Conservation (phyloP, 2,113 vertebrate species). For the Takifugu flavidus region DNA sequence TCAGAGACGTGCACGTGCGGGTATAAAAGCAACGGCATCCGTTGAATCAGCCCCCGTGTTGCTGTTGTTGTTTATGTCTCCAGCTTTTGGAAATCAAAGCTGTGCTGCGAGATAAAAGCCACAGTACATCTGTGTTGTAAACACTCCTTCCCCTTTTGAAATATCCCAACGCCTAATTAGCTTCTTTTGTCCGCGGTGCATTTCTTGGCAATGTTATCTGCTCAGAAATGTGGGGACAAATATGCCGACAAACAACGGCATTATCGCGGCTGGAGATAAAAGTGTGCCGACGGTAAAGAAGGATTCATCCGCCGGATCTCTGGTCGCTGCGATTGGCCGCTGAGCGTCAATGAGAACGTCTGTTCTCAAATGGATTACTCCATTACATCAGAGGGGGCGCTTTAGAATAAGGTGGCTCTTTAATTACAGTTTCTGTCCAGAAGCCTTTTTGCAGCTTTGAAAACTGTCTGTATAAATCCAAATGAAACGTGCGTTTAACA, state of each 20-base stretch:
- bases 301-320: conserved; percentile 53
- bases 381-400: conserved; percentile 20
- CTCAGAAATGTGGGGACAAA: conserved; percentile 32
- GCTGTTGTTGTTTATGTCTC: conserved; percentile 18
- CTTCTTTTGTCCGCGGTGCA: conserved; percentile 26
- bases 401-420: conserved; percentile 19
- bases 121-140: conserved; percentile 17
- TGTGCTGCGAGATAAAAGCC: conserved; percentile 18
- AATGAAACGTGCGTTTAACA: too few relatives aligned
- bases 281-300: conserved; percentile 34
- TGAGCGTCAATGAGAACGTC: conserved; percentile 54
- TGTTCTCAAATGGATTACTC: conserved; percentile 26
- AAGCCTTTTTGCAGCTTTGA: too few relatives aligned
- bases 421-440: conserved; percentile 16
- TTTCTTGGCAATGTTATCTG: conserved; percentile 33
- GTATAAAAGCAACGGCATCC: conserved; percentile 31
- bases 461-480: too few relatives aligned
- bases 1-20: conserved; percentile 30
- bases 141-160: conserved; percentile 32
- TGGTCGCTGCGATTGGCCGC: conserved; percentile 64
- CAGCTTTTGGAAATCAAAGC: conserved; percentile 5
- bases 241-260: conserved; percentile 29
- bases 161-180: conserved; percentile 35
- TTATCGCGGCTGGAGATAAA: conserved; percentile 27
- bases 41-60: conserved; percentile 14